Percentiles rank a stretch among this genome's conserved stretches.
These are phyloP conservation scores for Synergus japonicus DNA, from an alignment of 2,888 invertebrate genomes.

Conservation along the genomic window DNA sequence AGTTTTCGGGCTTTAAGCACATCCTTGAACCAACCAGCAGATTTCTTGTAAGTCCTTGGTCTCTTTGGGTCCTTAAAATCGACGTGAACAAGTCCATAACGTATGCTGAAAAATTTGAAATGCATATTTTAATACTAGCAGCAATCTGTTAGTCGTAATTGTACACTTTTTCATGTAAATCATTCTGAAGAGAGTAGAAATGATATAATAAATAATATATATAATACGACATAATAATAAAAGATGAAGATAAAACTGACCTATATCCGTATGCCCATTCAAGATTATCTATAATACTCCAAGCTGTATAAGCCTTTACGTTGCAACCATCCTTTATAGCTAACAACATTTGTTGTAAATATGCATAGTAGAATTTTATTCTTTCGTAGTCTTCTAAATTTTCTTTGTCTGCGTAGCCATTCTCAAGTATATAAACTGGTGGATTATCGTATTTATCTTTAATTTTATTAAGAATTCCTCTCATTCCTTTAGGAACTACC, in stretches of 20 bases:
- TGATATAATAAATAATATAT: no score
- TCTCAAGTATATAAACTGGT: conserved; percentile 74
- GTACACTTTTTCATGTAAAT: neutral
- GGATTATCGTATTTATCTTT: conserved; percentile 73
- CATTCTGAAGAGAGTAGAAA: no score
- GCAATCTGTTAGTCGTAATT: neutral
- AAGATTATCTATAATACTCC: conserved; percentile 78
- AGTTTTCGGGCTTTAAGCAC: conserved; percentile 78
- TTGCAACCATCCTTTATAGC: conserved; percentile 78
- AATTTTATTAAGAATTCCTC: conserved; percentile 73
- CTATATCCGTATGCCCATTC: conserved; percentile 77
- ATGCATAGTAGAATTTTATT: conserved; percentile 70
- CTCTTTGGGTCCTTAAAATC: conserved; percentile 78
- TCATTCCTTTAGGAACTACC: conserved; percentile 77
- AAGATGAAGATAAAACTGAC: neutral
- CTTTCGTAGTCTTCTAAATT: conserved; percentile 62
- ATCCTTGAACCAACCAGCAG: conserved; percentile 80
- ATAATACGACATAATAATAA: no score
- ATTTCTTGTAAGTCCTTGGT: conserved; percentile 80
- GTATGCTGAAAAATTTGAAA: conserved; percentile 78
- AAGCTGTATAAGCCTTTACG: conserved; percentile 76
- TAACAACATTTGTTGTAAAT: conserved; percentile 78
- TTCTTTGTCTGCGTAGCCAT: conserved; percentile 70
- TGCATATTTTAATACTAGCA: neutral
- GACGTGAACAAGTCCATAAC: conserved; percentile 85